A percentile compares a stretch with the other conserved stretches of the same genome.
phyloP scores from a whole-genome alignment of 2,113 vertebrate genomes.

The Anarrhichthys ocellatus region DNA sequence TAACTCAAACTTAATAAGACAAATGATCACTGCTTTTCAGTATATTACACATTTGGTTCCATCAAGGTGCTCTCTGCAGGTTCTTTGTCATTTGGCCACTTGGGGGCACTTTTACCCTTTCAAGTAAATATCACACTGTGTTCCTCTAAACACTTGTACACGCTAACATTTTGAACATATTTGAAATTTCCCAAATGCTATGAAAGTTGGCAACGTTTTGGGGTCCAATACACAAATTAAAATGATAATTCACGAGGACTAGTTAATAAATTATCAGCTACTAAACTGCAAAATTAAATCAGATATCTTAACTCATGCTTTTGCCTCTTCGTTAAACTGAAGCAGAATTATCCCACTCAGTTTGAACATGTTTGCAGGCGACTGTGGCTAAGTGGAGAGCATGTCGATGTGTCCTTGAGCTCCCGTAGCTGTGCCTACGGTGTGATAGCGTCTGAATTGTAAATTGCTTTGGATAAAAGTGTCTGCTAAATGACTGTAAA shows the following conservation, averaged over 20 bases:
- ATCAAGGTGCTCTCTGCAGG: background rate
- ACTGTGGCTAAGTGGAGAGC: no score
- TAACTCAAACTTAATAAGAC: background rate
- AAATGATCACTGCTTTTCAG: background rate
- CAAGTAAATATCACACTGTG: background rate
- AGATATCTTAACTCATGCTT: background rate
- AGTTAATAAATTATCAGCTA: background rate
- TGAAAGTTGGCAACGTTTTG: background rate
- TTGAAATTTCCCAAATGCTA: background rate
- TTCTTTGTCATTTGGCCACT: constrained; percentile 37
- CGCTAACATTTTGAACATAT: background rate
- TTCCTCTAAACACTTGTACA: background rate
- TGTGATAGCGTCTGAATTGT: no score
- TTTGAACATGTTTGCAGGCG: background rate
- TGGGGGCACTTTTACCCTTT: constrained; percentile 34
- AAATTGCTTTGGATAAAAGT: background rate
- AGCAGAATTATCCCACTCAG: background rate
- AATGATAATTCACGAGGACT: background rate
- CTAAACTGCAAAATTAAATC: background rate
- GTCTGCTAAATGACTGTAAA: background rate
- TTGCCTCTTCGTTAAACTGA: background rate
- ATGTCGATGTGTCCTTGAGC: no score
- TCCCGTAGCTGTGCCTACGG: no score
- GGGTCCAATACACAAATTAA: background rate
- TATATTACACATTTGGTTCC: background rate